Evolutionary conservation across 2,888 invertebrate genomes (phyloP), one percentile per base, ranked within the genome.

Genomic region (Stramonita haemastoma): DNA sequence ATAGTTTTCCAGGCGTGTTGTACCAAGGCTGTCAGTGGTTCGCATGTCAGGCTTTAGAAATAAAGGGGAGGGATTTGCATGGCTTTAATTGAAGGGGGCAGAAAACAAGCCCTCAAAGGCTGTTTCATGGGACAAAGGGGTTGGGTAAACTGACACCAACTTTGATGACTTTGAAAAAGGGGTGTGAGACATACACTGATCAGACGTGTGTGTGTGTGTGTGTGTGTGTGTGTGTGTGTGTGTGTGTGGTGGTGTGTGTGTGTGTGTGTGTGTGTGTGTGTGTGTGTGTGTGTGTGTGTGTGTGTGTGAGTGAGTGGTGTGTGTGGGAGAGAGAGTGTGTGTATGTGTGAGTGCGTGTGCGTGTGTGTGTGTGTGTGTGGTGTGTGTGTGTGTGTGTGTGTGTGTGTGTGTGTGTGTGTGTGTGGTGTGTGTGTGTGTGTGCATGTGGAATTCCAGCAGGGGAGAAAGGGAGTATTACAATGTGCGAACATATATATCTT

Each of bases 181-280:
- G 15, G 60, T 60, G 60, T 60, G 46, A 46, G 46, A 46, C 2
- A 46, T 46, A 46, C 46, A 46, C 8, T 46, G 79, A n/a, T n/a
- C n/a, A n/a, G n/a, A n/a, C 57, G 57, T 70, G 5, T 70, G 22
- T 17, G 11, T 22, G 22, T 70, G 70, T 70, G 11, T 22, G 11
- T 70, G 70, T 70, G 34, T 77, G 79, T 79, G 79, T 34, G 22
- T 79, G 79, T 34, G 79, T 79, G 79, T 34, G 34, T 79, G 79
- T 79, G 79, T 79, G 32, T 34, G 34, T 79, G 79, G 0, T 6
- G 32, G 79, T 19, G 79, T 79, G 79, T 79, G 79, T 79, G 79
- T 34, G 34, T 34, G 79, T 34, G 79, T 34, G 34, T 79, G 79
- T 29, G 79, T 34, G 34, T 29, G 79, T 79, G 79, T 79, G 34